Percentiles rank a stretch among this genome's conserved stretches.
These are phyloP conservation scores for Helicoverpa zea DNA, from an alignment of 1,140 invertebrate species.

Conservation along the genomic window DNA sequence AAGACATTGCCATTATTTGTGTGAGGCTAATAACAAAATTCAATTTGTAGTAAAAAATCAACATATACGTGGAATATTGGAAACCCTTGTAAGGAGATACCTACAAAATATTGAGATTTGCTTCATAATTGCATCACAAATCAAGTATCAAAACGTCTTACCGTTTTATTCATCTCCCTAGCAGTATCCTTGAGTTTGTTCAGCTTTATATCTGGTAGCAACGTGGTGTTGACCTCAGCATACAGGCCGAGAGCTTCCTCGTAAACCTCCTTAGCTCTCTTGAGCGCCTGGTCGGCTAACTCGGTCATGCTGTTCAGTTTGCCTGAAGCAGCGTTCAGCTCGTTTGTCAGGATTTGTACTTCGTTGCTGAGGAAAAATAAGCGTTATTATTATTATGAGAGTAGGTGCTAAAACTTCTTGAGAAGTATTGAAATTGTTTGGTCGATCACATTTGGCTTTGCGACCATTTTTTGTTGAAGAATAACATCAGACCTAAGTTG, in stretches of 20 bases:
- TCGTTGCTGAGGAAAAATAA: constrained; percentile 87
- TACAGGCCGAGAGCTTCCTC: constrained; percentile 93
- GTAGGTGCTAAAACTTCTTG: not conserved
- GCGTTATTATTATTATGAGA: not conserved
- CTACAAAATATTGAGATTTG: too few relatives aligned
- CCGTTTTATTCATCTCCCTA: constrained; percentile 88
- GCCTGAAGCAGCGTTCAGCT: constrained; percentile 88
- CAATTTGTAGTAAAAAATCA: too few relatives aligned
- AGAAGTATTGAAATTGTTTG: not conserved
- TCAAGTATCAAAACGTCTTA: constrained; percentile 68
- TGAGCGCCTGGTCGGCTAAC: constrained; percentile 90
- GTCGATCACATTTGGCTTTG: too few relatives aligned
- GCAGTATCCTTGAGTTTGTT: constrained; percentile 90
- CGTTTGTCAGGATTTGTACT: constrained; percentile 87
- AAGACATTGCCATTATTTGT: not conserved
- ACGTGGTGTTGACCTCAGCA: constrained; percentile 91
- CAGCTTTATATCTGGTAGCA: constrained; percentile 92
- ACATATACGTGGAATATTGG: too few relatives aligned
- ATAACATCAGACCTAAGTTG: too few relatives aligned
- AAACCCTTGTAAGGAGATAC: too few relatives aligned
- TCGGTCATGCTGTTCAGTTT: constrained; percentile 90
- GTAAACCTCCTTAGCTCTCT: constrained; percentile 91
- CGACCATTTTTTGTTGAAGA: too few relatives aligned
- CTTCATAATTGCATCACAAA: too few relatives aligned
- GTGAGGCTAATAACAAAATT: too few relatives aligned